Evolutionary conservation across 2,113 vertebrate genomes (phyloP).

Genomic region (Gobiocypris rarus): DNA sequence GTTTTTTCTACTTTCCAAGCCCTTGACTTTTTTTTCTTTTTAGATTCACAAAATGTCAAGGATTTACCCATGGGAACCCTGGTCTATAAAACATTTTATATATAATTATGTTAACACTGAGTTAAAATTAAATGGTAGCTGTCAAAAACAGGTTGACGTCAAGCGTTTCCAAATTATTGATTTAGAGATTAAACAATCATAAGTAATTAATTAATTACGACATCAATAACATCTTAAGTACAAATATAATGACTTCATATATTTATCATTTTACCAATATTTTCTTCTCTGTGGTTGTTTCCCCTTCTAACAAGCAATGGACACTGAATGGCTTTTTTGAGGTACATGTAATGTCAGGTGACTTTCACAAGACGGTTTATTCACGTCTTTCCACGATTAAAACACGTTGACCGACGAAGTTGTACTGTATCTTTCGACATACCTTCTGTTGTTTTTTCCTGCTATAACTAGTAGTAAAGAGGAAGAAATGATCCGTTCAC

Average conservation of each 20-base stretch:
- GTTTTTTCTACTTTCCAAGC: too few species aligned
- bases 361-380: background rate
- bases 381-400: background rate
- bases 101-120: background rate
- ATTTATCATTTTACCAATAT: background rate
- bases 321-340: background rate
- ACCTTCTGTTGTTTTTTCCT: too few species aligned
- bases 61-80: too few species aligned
- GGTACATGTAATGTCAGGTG: background rate
- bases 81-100: too few species aligned
- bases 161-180: too few species aligned
- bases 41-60: too few species aligned
- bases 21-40: too few species aligned
- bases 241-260: background rate
- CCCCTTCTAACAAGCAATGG: background rate
- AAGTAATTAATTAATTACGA: background rate
- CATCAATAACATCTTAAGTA: background rate
- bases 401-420: background rate
- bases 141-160: background rate
- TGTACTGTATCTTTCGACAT: background rate
- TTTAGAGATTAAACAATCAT: background rate
- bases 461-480: background rate
- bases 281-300: background rate
- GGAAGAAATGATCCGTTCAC: background rate
- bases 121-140: background rate